A percentile compares a stretch with the other conserved stretches of the same genome.
Conservation (phyloP, 2,113 vertebrate species). For the Spilogale gracilis region DNA sequence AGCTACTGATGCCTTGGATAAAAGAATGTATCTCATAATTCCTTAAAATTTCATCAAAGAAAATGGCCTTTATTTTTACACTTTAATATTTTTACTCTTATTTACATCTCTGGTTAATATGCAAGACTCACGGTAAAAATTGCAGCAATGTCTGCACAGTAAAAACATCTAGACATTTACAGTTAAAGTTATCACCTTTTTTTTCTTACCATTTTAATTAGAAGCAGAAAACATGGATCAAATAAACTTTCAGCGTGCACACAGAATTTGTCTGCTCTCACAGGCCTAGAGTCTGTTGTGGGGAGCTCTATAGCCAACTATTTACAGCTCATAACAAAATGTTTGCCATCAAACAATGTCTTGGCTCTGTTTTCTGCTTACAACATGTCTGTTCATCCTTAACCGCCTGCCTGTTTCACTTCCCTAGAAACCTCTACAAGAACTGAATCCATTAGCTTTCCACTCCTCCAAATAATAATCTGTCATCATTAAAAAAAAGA, state of each 20-base stretch:
- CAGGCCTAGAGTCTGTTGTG: background rate
- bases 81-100: background rate
- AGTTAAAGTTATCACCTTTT: slow-evolving; percentile 34
- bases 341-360: background rate
- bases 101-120: slow-evolving; percentile 18
- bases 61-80: background rate
- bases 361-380: slow-evolving; percentile 47
- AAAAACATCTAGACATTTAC: background rate
- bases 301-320: background rate
- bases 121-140: slow-evolving; percentile 38
- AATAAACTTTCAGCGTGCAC: background rate
- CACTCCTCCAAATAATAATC: background rate
- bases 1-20: background rate
- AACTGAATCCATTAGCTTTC: background rate
- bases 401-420: background rate
- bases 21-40: slow-evolving; percentile 13
- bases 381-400: background rate
- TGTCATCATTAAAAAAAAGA: slow-evolving; percentile 2
- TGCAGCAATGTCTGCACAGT: background rate
- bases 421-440: slow-evolving; percentile 23
- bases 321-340: background rate
- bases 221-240: slow-evolving; percentile 31
- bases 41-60: slow-evolving; percentile 3
- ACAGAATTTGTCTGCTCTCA: background rate
- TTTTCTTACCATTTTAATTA: slow-evolving; percentile 48